phyloP scores from a whole-genome alignment of 2,888 invertebrate species.

The Philopedon plagiatum region DNA sequence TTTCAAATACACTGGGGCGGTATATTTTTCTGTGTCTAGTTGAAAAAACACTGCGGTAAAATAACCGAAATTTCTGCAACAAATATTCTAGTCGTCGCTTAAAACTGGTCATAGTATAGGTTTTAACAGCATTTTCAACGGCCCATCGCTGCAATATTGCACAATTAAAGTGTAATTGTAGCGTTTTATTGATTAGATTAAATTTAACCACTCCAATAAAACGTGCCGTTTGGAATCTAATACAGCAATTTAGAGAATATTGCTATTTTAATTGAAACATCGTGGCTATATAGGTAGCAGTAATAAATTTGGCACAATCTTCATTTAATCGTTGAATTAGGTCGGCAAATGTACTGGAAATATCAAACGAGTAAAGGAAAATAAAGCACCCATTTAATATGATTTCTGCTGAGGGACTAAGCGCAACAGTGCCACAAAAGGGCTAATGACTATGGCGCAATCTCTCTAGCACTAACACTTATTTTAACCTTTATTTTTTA shows the following conservation, averaged over 20 bases:
- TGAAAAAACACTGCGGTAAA: too few species aligned
- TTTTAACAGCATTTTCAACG: constrained; percentile 11
- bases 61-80: not conserved
- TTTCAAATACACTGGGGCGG: too few species aligned
- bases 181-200: constrained; percentile 49
- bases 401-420: not conserved
- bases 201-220: constrained; percentile 53
- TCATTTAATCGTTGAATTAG: constrained; percentile 59
- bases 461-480: too few species aligned
- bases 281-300: constrained; percentile 39
- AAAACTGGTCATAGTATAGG: not conserved
- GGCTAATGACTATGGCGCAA: too few species aligned
- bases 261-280: constrained; percentile 47
- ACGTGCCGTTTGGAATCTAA: constrained; percentile 51
- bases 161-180: constrained; percentile 46
- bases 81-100: not conserved
- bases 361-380: constrained; percentile 55
- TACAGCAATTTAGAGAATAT: constrained; percentile 53
- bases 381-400: constrained; percentile 2
- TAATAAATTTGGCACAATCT: constrained; percentile 55
- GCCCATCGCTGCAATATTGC: constrained; percentile 33
- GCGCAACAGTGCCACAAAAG: constrained; percentile 5
- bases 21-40: too few species aligned
- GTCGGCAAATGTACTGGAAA: constrained; percentile 58
- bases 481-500: too few species aligned